Percentiles rank a stretch among this genome's conserved stretches.
These are phyloP conservation scores for Ciconia stormi DNA, from an alignment of 2,113 vertebrate genomes.

Conservation along the genomic window DNA sequence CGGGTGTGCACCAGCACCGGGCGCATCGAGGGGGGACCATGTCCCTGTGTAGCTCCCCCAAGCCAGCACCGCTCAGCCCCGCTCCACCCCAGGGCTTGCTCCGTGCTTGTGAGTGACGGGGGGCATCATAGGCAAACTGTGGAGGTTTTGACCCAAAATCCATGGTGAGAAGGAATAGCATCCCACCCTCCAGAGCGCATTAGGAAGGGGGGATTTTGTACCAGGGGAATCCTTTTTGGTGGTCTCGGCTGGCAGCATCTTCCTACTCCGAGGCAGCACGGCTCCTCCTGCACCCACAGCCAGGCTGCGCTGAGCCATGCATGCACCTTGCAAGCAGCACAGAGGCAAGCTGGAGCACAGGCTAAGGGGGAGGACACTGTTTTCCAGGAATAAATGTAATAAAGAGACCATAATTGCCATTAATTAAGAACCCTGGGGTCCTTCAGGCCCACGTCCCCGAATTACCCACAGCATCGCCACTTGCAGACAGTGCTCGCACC, in stretches of 20 bases:
- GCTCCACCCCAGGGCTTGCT: rapidly evolving
- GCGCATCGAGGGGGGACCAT: rapidly evolving
- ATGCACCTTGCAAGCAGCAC: not conserved
- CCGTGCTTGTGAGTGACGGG: rapidly evolving
- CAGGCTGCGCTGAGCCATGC: rapidly evolving
- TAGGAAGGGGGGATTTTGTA: not conserved
- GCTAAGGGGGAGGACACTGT: not conserved
- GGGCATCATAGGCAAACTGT: rapidly evolving
- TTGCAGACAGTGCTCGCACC: rapidly evolving
- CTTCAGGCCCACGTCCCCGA: rapidly evolving
- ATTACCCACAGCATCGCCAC: rapidly evolving
- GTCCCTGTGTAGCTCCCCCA: not conserved
- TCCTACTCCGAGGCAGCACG: not conserved
- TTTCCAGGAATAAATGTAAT: not conserved
- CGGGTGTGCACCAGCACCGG: not conserved
- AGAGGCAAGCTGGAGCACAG: not conserved
- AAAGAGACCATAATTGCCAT: not conserved
- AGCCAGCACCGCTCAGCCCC: rapidly evolving
- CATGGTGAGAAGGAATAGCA: not conserved
- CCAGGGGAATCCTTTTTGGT: not conserved
- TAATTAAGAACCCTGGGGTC: not conserved
- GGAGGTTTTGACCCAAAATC: not conserved
- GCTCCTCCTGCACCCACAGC: not conserved
- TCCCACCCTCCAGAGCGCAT: not conserved
- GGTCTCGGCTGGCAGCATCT: not conserved